Conservation (phyloP, 2,113 vertebrate species). For the Talpa occidentalis region DNA sequence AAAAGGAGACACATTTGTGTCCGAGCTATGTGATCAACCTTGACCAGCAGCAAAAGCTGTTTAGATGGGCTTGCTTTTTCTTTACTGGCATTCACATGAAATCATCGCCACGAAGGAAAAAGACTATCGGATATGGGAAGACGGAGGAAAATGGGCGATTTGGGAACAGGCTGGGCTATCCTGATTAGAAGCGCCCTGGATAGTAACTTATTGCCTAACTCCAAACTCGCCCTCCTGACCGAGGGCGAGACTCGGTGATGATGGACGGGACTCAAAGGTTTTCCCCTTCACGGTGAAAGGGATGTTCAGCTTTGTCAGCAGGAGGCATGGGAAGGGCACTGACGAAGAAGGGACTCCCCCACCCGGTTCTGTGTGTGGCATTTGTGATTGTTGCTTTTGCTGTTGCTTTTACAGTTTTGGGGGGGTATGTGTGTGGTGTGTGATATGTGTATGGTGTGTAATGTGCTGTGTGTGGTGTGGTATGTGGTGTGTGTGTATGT, state of each 20-base stretch:
- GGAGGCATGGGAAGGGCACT: neutral
- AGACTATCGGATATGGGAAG: neutral
- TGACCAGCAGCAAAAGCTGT: neutral
- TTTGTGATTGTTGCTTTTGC: neutral
- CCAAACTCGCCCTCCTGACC: neutral
- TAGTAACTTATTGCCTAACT: neutral
- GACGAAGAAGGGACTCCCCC: neutral
- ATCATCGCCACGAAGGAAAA: neutral
- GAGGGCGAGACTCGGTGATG: neutral
- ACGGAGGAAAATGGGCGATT: neutral
- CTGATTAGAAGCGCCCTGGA: neutral
- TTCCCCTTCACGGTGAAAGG: neutral
- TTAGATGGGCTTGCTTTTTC: neutral
- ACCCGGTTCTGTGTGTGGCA: neutral
- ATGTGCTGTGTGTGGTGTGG: too few species aligned
- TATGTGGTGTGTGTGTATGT: too few species aligned
- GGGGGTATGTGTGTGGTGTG: neutral
- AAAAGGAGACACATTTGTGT: neutral
- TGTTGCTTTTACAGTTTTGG: neutral
- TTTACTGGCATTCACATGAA: neutral
- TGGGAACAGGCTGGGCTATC: neutral
- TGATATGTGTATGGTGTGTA: too few species aligned
- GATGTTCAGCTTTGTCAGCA: neutral
- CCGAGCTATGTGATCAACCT: neutral
- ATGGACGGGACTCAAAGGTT: too few species aligned